Evolutionary conservation across 2,888 invertebrate genomes (phyloP).

Genomic region (Lepidochitona cinerea): DNA sequence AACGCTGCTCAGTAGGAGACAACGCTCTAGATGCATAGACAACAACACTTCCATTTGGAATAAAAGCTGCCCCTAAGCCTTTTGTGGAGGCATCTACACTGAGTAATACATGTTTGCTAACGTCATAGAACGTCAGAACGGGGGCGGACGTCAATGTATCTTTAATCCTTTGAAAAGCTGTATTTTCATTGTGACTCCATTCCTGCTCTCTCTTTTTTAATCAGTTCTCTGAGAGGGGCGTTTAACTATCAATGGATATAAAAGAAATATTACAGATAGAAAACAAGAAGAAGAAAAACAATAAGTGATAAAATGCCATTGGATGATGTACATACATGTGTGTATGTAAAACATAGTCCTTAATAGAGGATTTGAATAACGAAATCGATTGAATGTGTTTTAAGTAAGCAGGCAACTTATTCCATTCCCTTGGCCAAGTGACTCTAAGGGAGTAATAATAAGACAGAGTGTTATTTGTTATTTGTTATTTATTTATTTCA

Average conservation of each 20-base stretch:
- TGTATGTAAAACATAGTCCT: too few species aligned
- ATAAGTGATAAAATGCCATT: too few species aligned
- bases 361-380: too few species aligned
- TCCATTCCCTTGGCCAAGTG: too few species aligned
- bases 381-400: too few species aligned
- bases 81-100: not conserved
- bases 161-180: constrained; percentile 10
- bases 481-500: too few species aligned
- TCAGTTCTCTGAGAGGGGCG: constrained; percentile 21
- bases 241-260: constrained; percentile 14
- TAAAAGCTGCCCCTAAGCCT: not conserved
- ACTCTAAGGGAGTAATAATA: too few species aligned
- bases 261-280: constrained; percentile 18
- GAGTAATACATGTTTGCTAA: not conserved
- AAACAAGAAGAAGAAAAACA: too few species aligned
- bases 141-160: constrained; percentile 12
- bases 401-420: too few species aligned
- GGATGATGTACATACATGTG: too few species aligned
- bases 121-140: constrained; percentile 18
- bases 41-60: not conserved
- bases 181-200: constrained; percentile 3
- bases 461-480: too few species aligned
- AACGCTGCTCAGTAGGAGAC: constrained; percentile 5
- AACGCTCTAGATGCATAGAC: constrained; percentile 13
- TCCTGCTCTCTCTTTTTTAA: constrained; percentile 4